Conservation (phyloP, 30 jellyfish, hydroid and myxozoan species). For the Nemopilema nomurai region DNA sequence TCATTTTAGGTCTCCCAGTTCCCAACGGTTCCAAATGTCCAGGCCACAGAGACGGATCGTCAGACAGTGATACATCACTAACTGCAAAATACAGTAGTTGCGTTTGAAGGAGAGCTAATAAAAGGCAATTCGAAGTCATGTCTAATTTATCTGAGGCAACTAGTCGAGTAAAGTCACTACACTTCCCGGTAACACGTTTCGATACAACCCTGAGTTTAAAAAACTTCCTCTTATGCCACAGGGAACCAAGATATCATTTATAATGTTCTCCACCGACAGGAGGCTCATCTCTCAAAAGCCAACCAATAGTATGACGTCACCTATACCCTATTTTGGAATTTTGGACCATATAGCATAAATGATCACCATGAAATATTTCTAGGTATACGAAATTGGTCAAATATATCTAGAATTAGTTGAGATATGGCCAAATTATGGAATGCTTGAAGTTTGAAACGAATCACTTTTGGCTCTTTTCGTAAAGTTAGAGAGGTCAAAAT, state of each 20-base stretch:
- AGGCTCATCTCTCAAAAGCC: neutral
- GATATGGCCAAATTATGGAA: no score
- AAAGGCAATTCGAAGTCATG: neutral
- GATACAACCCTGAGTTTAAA: no score
- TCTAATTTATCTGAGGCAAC: neutral
- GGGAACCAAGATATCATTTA: neutral
- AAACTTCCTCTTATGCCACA: neutral
- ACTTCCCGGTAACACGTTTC: no score
- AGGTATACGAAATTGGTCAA: no score
- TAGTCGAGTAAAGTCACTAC: neutral
- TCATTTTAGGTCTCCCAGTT: constrained; percentile 64
- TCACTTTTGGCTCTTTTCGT: no score
- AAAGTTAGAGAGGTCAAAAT: no score
- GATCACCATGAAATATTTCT: no score
- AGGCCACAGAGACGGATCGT: constrained; percentile 71
- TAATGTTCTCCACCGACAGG: neutral
- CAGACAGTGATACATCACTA: constrained; percentile 42
- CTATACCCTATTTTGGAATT: no score
- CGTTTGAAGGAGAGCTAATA: neutral
- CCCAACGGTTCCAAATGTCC: constrained; percentile 93
- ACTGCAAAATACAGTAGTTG: neutral
- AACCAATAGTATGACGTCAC: neutral
- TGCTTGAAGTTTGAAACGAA: no score
- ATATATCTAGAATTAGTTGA: no score
- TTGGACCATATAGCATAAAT: no score